Percentiles rank a stretch among this genome's conserved stretches.
Conservation (phyloP, 2,888 invertebrate genomes). For the Aproaerema taeniolella region DNA sequence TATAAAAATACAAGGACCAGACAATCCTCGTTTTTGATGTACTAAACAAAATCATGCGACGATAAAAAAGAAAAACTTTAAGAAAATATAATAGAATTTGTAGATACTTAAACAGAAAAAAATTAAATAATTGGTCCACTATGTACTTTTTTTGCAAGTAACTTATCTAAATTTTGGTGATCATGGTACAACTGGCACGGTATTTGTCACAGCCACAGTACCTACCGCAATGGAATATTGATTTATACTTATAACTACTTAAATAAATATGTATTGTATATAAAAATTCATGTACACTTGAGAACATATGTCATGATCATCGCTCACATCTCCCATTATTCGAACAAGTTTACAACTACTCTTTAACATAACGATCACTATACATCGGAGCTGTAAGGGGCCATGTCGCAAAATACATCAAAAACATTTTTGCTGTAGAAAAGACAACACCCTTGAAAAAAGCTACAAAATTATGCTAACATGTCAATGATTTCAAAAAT, state of each 20-base stretch:
- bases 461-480: background rate
- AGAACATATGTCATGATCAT: constrained; percentile 45
- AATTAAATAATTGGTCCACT: too few relatives aligned
- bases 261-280: constrained; percentile 26
- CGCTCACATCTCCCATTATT: constrained; percentile 33
- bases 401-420: too few relatives aligned
- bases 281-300: constrained; percentile 4
- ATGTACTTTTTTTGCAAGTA: too few relatives aligned
- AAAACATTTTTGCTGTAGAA: background rate
- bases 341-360: constrained; percentile 9
- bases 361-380: constrained; percentile 3
- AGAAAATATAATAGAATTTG: too few relatives aligned
- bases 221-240: constrained; percentile 19
- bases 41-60: too few relatives aligned
- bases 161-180: constrained; percentile 31
- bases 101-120: too few relatives aligned
- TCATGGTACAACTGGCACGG: constrained; percentile 36
- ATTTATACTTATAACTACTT: constrained; percentile 5
- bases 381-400: background rate
- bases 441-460: too few relatives aligned
- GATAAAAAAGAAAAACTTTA: too few relatives aligned
- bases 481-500: background rate
- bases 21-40: too few relatives aligned
- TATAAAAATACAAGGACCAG: too few relatives aligned
- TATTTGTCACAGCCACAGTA: constrained; percentile 47